Percentiles rank a stretch among this genome's conserved stretches.
Conservation (phyloP, 2,888 invertebrate genomes). For the Patella pellucida region DNA sequence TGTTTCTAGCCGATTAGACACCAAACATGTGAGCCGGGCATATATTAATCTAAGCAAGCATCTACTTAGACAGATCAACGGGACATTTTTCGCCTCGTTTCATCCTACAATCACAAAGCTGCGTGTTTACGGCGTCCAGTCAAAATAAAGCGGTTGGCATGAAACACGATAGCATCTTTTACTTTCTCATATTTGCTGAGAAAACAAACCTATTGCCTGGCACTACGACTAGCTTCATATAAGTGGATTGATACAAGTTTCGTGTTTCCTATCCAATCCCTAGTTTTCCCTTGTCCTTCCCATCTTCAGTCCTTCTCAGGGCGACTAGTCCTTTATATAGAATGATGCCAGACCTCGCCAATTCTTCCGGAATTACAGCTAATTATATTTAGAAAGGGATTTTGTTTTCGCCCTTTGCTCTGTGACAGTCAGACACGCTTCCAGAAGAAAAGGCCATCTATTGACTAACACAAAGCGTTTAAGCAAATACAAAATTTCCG, state of each 20-base stretch:
- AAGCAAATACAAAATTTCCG: not conserved
- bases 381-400: not conserved
- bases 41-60: constrained; percentile 5
- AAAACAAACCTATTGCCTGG: constrained; percentile 7
- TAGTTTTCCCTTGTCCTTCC: not conserved
- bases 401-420: not conserved
- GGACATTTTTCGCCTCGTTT: constrained; percentile 11
- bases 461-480: not conserved
- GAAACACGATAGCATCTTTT: not conserved
- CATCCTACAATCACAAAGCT: constrained; percentile 7
- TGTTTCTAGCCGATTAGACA: constrained; percentile 5
- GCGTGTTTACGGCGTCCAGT: constrained; percentile 10
- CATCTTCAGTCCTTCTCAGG: not conserved
- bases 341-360: too few species aligned
- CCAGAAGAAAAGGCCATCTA: not conserved
- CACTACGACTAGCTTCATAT: constrained; percentile 1
- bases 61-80: constrained; percentile 7
- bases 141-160: constrained; percentile 8
- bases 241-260: constrained; percentile 6
- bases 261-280: not conserved
- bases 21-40: constrained; percentile 10
- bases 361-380: not conserved
- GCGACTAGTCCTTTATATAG: not conserved
- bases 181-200: constrained; percentile 11
- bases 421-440: not conserved